Evolutionary conservation across 2,888 invertebrate species (phyloP), one percentile per base, ranked within the genome.

Genomic region (Muscina levida): DNA sequence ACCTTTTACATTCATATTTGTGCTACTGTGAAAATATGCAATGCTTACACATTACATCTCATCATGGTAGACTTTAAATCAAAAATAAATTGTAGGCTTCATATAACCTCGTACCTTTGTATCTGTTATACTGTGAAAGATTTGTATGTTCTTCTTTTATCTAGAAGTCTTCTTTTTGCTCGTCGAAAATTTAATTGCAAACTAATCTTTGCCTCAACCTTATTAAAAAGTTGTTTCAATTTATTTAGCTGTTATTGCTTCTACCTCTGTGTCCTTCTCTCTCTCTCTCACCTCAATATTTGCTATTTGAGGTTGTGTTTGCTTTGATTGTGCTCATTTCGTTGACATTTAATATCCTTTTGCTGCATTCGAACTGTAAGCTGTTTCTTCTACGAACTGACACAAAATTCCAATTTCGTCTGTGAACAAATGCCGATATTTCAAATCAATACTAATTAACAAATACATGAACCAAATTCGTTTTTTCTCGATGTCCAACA

Each of bases 401-500:
- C 48, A 48, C 2, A 10, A 48, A 19, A 19, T 19, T 48, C 31
- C 19, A 48, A 19, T 48, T 48, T 48, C 8, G 31, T 19, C 48
- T 19, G 4, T 19, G 48, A 10, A 48, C 19, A 19, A 48, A 48
- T 48, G 48, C 19, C 48, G 31, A 19, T 19, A 2, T 48, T 19
- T 10, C 8, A 19, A 48, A 48, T 48, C 48, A 19, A 48, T 48
- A 48, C 48, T 48, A 48, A 48, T 48, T 48, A 48, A 48, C 15
- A 48, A 48, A 48, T 31, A 31, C 31, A 31, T 31, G 8, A 5
- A 31, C 31, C 31, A 31, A 31, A 31, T 31, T 31, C 8, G 8
- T 31, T 31, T 8, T 31, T 31, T 31, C 8, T 31, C 31, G 3
- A 31, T 31, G 3, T 31, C 31, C 31, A 31, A 31, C 31, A 31